A percentile compares a stretch with the other conserved stretches of the same genome.
phyloP scores from a whole-genome alignment of 2,113 vertebrate species.

The Loxodonta africana region DNA sequence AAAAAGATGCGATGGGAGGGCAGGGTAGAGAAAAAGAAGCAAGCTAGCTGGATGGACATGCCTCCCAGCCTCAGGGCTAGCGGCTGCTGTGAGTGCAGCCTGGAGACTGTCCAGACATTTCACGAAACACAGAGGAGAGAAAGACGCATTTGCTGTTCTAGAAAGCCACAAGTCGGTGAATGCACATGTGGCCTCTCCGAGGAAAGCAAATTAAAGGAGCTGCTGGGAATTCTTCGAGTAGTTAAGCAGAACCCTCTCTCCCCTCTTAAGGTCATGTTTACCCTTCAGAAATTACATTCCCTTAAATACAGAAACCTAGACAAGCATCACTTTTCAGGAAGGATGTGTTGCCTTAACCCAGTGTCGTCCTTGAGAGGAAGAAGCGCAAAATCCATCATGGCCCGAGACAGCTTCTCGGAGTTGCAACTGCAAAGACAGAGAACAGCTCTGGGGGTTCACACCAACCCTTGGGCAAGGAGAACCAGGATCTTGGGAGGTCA shows the following conservation, averaged over 20 bases:
- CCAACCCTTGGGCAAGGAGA: background rate
- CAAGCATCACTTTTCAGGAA: conserved; percentile 64
- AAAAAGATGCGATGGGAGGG: background rate
- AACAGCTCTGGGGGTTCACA: background rate
- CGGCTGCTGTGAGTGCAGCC: conserved; percentile 52
- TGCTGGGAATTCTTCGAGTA: conserved; percentile 80
- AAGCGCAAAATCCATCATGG: conserved; percentile 55
- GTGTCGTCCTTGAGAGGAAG: conserved; percentile 64
- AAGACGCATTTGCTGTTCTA: conserved; percentile 71
- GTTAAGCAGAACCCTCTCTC: conserved; percentile 66
- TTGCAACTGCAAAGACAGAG: background rate
- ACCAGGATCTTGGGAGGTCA: background rate
- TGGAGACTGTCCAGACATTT: conserved; percentile 50
- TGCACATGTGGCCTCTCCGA: conserved; percentile 82
- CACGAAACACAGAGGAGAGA: conserved; percentile 68
- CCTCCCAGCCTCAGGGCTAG: conserved; percentile 34
- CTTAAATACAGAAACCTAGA: conserved; percentile 60
- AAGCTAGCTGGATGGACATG: background rate
- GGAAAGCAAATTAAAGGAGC: conserved; percentile 80
- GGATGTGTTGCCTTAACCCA: conserved; percentile 12
- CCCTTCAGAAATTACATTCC: conserved; percentile 74
- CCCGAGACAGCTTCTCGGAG: background rate
- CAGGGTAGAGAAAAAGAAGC: background rate
- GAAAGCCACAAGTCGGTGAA: conserved; percentile 77
- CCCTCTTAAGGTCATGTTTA: conserved; percentile 77